Conservation (phyloP, 2,888 invertebrate species). For the Drosophila koepferae region DNA sequence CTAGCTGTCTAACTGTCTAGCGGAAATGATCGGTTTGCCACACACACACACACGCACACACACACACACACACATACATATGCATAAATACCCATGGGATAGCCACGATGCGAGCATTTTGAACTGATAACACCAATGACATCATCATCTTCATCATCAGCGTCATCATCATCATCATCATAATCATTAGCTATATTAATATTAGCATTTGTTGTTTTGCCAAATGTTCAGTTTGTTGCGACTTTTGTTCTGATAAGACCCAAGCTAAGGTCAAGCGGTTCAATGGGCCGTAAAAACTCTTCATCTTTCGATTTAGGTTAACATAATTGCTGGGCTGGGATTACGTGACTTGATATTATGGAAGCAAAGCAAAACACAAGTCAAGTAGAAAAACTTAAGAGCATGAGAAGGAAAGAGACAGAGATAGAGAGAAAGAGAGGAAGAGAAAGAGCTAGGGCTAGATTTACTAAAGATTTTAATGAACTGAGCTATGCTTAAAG, state of each 20-base stretch:
- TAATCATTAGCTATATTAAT: conserved; percentile 7
- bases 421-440: no score
- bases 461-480: background rate
- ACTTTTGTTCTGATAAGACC: conserved; percentile 46
- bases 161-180: conserved; percentile 10
- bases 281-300: conserved; percentile 52
- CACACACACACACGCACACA: background rate
- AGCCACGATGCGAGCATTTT: background rate
- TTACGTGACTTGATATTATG: conserved; percentile 6
- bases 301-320: conserved; percentile 23
- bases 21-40: conserved; percentile 55
- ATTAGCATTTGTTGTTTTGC: conserved; percentile 36
- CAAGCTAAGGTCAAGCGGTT: conserved; percentile 48
- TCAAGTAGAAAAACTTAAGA: background rate
- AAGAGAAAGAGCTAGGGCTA: background rate
- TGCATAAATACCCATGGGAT: background rate
- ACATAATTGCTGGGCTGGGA: background rate
- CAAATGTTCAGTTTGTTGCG: conserved; percentile 31
- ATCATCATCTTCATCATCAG: conserved; percentile 44
- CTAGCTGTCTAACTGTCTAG: conserved; percentile 18
- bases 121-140: conserved; percentile 55
- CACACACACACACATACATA: background rate
- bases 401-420: background rate
- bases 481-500: no score
- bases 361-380: background rate